phyloP scores from a whole-genome alignment of 2,888 invertebrate species.

The Cosmopolites sordidus region DNA sequence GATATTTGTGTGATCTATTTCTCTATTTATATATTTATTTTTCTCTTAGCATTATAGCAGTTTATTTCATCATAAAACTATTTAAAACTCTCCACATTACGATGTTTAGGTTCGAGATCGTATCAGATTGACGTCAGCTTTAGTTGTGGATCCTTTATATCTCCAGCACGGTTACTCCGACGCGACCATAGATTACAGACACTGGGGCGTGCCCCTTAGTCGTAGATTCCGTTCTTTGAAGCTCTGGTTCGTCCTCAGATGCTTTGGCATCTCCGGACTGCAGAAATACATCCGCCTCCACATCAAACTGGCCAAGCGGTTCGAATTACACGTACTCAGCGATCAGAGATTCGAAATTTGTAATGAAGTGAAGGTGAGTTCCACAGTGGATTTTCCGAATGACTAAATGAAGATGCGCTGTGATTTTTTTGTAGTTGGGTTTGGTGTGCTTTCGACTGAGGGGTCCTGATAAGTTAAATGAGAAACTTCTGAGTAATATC shows the following conservation, averaged over 20 bases:
- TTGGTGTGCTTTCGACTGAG: conserved; percentile 87
- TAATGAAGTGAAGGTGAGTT: conserved; percentile 81
- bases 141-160: conserved; percentile 97
- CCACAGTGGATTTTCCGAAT: background rate
- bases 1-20: too few species aligned
- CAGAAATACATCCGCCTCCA: conserved; percentile 92
- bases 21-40: too few species aligned
- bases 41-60: too few species aligned
- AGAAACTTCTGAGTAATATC: conserved; percentile 84
- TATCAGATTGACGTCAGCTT: conserved; percentile 74
- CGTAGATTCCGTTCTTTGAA: conserved; percentile 93
- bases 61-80: too few species aligned
- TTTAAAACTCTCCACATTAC: too few species aligned
- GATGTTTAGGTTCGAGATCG: conserved; percentile 47
- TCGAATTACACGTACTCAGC: conserved; percentile 73
- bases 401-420: too few species aligned
- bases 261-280: conserved; percentile 89
- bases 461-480: conserved; percentile 77
- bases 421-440: conserved; percentile 61
- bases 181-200: conserved; percentile 86
- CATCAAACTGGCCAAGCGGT: conserved; percentile 82
- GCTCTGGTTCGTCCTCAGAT: conserved; percentile 94
- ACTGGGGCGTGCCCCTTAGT: conserved; percentile 97
- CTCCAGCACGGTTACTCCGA: conserved; percentile 95
- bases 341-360: conserved; percentile 88